Evolutionary conservation across 2,113 vertebrate species (phyloP).

Genomic region (Perognathus longimembris): DNA sequence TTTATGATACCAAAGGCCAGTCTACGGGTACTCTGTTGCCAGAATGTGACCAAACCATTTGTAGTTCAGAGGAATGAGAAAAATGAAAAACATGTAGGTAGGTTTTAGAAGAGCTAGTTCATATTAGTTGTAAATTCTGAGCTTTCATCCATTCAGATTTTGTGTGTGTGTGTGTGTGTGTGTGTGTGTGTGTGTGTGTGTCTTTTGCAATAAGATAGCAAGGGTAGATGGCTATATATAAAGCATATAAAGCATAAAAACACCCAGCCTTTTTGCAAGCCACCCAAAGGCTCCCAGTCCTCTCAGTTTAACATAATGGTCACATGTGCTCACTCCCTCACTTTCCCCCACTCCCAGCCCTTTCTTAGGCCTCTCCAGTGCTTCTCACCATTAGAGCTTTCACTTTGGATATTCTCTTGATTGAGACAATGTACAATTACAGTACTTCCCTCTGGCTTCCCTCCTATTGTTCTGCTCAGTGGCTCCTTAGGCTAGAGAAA

Average conservation of each 20-base stretch:
- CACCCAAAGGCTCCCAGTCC: not conserved
- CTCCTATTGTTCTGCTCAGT: not conserved
- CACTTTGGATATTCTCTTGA: not conserved
- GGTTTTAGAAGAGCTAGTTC: not conserved
- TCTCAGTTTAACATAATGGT: not conserved
- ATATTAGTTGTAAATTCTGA: constrained; percentile 31
- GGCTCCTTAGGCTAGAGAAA: not conserved
- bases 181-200: too few relatives aligned
- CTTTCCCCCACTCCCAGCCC: fast-evolving
- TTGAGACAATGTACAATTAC: not conserved
- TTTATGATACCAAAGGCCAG: not conserved
- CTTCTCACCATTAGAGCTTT: not conserved
- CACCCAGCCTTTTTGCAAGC: not conserved
- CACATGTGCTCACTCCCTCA: not conserved
- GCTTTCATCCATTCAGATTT: not conserved
- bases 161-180: too few relatives aligned
- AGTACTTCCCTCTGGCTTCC: not conserved
- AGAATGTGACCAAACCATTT: not conserved
- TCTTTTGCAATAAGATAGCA: not conserved
- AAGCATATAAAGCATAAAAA: not conserved
- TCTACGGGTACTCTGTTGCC: not conserved
- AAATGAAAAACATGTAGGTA: not conserved
- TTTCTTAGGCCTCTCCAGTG: not conserved
- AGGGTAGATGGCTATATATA: not conserved
- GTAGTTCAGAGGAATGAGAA: not conserved